Percentiles rank a stretch among this genome's conserved stretches.
Conservation (phyloP, 1,140 invertebrate species). For the Drosophila kohkoa region DNA sequence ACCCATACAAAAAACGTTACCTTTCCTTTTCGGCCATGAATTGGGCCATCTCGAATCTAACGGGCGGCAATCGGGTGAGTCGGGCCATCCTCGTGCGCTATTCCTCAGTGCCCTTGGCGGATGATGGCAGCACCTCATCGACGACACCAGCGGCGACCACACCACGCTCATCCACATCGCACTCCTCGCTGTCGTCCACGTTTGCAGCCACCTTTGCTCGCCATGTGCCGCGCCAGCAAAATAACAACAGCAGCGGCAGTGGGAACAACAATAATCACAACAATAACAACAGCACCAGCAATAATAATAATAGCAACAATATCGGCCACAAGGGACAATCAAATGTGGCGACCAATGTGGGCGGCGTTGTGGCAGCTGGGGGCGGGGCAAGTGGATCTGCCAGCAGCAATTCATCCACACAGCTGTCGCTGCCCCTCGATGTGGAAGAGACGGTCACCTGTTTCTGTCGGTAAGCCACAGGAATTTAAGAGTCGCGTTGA, state of each 20-base stretch:
- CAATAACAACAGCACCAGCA: slow-evolving; percentile 35
- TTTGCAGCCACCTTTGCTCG: slow-evolving; percentile 85
- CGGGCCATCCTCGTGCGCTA: slow-evolving; percentile 82
- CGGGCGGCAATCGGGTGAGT: slow-evolving; percentile 82
- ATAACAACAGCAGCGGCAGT: slow-evolving; percentile 34
- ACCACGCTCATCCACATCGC: slow-evolving; percentile 77
- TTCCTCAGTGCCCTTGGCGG: slow-evolving; percentile 77
- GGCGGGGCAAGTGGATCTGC: not conserved
- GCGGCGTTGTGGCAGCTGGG: slow-evolving; percentile 2
- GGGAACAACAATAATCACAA: slow-evolving; percentile 24
- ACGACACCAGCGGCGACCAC: slow-evolving; percentile 75
- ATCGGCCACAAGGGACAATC: slow-evolving; percentile 9
- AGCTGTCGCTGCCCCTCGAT: slow-evolving; percentile 86
- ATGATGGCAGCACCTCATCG: slow-evolving; percentile 55
- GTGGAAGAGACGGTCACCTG: slow-evolving; percentile 90
- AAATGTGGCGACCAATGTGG: not conserved
- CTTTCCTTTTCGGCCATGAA: slow-evolving; percentile 65
- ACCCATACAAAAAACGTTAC: not conserved
- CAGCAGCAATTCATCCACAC: slow-evolving; percentile 35
- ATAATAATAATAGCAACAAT: slow-evolving; percentile 28
- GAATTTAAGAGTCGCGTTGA: too few relatives aligned
- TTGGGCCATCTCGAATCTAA: slow-evolving; percentile 84
- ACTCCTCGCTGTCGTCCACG: slow-evolving; percentile 85
- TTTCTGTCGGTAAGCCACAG: slow-evolving; percentile 89
- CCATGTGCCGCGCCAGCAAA: slow-evolving; percentile 62